Conservation (phyloP, 2,888 invertebrate species). For the Synanthedon tipuliformis region DNA sequence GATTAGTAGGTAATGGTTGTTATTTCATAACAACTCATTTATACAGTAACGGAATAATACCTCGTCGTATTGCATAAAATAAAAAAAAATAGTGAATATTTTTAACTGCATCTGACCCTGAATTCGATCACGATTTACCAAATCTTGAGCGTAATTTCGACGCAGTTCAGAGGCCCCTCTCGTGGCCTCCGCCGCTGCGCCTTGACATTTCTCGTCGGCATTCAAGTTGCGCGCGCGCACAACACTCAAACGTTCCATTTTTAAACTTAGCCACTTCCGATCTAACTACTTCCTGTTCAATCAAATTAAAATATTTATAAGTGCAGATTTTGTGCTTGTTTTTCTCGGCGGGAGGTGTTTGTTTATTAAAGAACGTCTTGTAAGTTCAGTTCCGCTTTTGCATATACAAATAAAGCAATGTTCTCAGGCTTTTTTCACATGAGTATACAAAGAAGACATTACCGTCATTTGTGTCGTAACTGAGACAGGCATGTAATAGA, state of each 20-base stretch:
- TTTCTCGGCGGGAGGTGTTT: background rate
- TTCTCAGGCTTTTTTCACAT: too few relatives aligned
- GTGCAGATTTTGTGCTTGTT: background rate
- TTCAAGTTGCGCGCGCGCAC: constrained; percentile 48
- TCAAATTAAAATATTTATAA: constrained; percentile 4
- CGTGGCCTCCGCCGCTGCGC: constrained; percentile 33
- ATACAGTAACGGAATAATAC: too few relatives aligned
- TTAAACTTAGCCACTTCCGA: constrained; percentile 56
- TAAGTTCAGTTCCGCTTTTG: background rate
- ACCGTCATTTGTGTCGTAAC: too few relatives aligned
- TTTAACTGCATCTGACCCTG: background rate
- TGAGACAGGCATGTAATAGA: too few relatives aligned
- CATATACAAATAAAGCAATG: background rate
- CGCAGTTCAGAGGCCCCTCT: constrained; percentile 5
- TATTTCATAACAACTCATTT: too few relatives aligned
- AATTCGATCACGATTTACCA: background rate
- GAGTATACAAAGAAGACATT: too few relatives aligned
- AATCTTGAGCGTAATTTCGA: constrained; percentile 4
- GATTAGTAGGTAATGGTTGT: too few relatives aligned
- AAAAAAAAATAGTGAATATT: background rate
- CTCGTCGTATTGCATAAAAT: too few relatives aligned
- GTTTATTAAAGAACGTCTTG: background rate
- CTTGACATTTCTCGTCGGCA: constrained; percentile 40
- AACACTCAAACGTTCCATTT: constrained; percentile 53
- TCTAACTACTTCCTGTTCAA: constrained; percentile 48